phyloP scores from a whole-genome alignment of 2,888 invertebrate genomes.

The Halocaridina rubra region DNA sequence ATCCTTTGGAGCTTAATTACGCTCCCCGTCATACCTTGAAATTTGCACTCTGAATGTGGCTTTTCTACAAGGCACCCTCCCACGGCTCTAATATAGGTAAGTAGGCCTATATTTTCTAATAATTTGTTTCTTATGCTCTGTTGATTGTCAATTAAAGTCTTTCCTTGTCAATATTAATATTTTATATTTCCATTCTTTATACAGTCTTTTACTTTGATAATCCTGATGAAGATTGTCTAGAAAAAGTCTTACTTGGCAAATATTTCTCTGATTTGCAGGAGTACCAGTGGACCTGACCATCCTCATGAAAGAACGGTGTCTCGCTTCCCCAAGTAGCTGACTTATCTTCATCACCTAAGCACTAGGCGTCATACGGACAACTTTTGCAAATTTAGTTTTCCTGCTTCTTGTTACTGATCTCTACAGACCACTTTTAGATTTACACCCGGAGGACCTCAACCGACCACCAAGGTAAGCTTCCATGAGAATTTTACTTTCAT shows the following conservation, averaged over 20 bases:
- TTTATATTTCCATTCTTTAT: too few relatives aligned
- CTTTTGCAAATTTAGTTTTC: not conserved
- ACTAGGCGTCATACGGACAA: not conserved
- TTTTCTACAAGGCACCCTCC: not conserved
- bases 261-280: too few relatives aligned
- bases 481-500: too few relatives aligned
- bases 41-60: slow-evolving; percentile 47
- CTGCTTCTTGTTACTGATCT: too few relatives aligned
- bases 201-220: too few relatives aligned
- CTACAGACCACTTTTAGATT: not conserved
- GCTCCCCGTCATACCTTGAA: slow-evolving; percentile 13
- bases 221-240: too few relatives aligned
- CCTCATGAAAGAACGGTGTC: slow-evolving; percentile 25
- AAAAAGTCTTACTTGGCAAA: too few relatives aligned
- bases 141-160: not conserved
- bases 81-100: slow-evolving; percentile 22
- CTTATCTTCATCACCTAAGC: not conserved
- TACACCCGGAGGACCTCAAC: not conserved
- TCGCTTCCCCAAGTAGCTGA: not conserved
- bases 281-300: slow-evolving; percentile 26
- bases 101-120: not conserved
- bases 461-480: slow-evolving; percentile 30
- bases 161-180: too few relatives aligned
- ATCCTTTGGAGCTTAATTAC: slow-evolving; percentile 11
- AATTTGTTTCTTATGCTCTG: not conserved